These are phyloP conservation scores for Spialia ferax DNA, from an alignment of 2,888 invertebrate genomes.

Conservation along the genomic window DNA sequence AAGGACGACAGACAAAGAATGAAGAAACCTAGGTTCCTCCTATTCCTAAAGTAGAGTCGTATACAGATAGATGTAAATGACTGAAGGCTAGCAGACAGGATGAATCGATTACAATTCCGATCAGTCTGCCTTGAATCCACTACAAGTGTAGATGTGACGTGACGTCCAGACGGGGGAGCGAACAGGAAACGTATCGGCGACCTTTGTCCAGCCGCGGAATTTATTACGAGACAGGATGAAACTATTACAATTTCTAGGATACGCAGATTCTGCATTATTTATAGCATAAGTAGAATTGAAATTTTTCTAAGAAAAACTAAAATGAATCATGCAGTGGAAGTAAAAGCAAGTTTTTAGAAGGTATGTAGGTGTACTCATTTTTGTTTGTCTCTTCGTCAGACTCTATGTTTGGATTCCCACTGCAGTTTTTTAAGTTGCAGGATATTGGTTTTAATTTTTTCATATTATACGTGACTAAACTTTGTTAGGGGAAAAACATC, in stretches of 20 bases:
- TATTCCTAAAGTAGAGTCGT: neutral
- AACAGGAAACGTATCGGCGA: conserved; percentile 7
- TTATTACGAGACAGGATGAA: conserved; percentile 19
- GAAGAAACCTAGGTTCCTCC: neutral
- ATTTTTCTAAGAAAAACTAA: too few relatives aligned
- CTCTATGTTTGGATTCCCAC: too few relatives aligned
- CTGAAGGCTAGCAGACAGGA: conserved; percentile 5
- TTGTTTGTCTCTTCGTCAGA: too few relatives aligned
- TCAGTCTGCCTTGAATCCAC: conserved; percentile 13
- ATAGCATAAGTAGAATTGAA: too few relatives aligned
- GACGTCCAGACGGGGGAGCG: conserved; percentile 14
- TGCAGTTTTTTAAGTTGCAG: too few relatives aligned
- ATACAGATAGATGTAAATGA: neutral
- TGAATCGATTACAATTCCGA: conserved; percentile 11
- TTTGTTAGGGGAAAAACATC: too few relatives aligned
- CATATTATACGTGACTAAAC: too few relatives aligned
- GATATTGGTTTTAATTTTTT: too few relatives aligned
- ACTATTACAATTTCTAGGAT: conserved; percentile 15
- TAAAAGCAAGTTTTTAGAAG: too few relatives aligned
- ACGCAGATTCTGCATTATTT: conserved; percentile 14
- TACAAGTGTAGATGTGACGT: conserved; percentile 9
- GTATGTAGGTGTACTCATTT: too few relatives aligned
- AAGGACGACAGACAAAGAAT: neutral
- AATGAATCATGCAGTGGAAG: too few relatives aligned
- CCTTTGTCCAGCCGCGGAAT: conserved; percentile 11